Percentiles rank a stretch among this genome's conserved stretches.
Evolutionary conservation across 2,888 invertebrate species (phyloP).

Genomic region (Ophioninae sp.): DNA sequence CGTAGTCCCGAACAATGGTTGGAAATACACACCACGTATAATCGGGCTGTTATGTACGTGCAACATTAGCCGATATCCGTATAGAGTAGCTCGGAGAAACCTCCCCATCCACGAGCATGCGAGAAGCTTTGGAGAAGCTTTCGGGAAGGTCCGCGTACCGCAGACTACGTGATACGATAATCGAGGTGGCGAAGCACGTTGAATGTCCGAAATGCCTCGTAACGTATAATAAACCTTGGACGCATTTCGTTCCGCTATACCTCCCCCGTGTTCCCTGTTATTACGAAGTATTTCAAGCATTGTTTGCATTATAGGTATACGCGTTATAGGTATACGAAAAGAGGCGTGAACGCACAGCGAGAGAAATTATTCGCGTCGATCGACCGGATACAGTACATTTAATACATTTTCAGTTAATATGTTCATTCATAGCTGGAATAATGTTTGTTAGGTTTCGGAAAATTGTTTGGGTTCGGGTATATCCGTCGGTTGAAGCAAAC

Average conservation of each 20-base stretch:
- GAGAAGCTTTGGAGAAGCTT: neutral
- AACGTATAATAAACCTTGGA: slow-evolving; percentile 20
- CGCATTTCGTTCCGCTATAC: slow-evolving; percentile 4
- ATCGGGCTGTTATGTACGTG: neutral
- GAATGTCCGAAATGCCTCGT: slow-evolving; percentile 7
- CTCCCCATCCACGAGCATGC: neutral
- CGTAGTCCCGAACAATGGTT: neutral
- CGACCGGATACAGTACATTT: neutral
- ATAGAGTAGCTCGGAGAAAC: neutral
- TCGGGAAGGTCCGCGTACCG: slow-evolving; percentile 13
- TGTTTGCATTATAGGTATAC: neutral
- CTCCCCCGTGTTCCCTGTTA: slow-evolving; percentile 1
- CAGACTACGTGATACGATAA: slow-evolving; percentile 24
- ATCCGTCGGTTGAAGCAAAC: neutral
- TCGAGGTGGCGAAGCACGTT: slow-evolving; percentile 8
- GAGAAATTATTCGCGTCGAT: too few species aligned
- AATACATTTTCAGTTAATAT: neutral
- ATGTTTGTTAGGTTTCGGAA: neutral
- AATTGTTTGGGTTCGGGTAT: neutral
- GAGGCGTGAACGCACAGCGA: too few species aligned
- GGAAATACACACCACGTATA: neutral
- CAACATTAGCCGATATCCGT: neutral
- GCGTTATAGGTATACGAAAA: neutral
- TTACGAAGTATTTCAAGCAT: neutral
- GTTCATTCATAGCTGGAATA: neutral